Base-by-base conservation (phyloP, 1,140 invertebrate genomes). In the Cydia pomonella region DNA sequence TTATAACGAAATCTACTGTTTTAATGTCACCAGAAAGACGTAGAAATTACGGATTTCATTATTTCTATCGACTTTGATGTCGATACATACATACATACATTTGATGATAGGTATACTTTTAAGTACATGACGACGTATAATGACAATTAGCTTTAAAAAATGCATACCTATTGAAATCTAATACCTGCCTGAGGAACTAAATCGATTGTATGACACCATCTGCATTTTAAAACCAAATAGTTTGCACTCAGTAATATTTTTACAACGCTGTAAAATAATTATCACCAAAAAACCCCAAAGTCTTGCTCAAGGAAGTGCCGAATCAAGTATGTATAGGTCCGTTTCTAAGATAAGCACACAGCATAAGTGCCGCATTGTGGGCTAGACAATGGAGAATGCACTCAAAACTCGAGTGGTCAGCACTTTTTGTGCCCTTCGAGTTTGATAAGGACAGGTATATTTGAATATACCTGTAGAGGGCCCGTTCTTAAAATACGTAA, bases 401-500 rank as follows among this genome's bases (percentile, higher is more conserved):
- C 76, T 77, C 29, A 75, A 38, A 77, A 73, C 63, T 75, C 53
- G 73, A 77, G 76, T 77, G 76, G 73, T 75, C 76, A 75, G 53
- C 66, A 47, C 72, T 77, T 77, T 77, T 74, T 73, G 66, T 47
- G 21, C 47, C n/a, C 10, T n/a, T 44, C 44, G 69, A 75, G 82
- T 82, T 80, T 82, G 79, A 80, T 82, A 75, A 71, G 76, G 74
- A 78, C 80, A 75, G 77, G 64, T 69, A 69, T 69, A 69, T 18
- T n/a, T 21, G 53, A 59, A 7, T 10, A 21, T 59, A 59, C 53
- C 53, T 59, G 53, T 3, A 23, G 16, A 12, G 53, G 21, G 53
- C 0, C 18, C 21, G 21, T 84, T 84, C 80, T 75, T 82, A 79
- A 77, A 64, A 83, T 76, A 79, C 87, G 86, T 87, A 82, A 82